Percentiles rank a stretch among this genome's conserved stretches.
These are phyloP conservation scores for Stenolophus ochropezus DNA, from an alignment of 2,888 invertebrate genomes.

Conservation along the genomic window DNA sequence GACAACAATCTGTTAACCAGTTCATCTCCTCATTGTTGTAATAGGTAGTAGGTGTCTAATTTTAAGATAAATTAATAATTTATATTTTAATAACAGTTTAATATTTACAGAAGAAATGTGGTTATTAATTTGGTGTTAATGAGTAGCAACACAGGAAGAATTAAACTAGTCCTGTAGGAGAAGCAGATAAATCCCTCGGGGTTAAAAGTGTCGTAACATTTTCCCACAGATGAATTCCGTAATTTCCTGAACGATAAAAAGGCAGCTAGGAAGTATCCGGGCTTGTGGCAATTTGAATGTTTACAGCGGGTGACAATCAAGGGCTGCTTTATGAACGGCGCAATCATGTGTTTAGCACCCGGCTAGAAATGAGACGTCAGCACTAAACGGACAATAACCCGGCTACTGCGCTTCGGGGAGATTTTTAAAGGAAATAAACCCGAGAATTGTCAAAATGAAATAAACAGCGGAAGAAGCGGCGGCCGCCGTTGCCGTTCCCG, in stretches of 20 bases:
- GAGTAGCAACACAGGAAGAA: neutral
- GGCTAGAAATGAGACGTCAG: conserved; percentile 52
- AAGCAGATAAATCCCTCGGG: neutral
- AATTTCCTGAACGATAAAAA: conserved; percentile 7
- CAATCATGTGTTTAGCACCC: conserved; percentile 51
- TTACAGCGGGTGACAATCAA: conserved; percentile 44
- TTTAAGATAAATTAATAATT: no score
- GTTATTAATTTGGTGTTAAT: no score
- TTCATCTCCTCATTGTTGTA: no score
- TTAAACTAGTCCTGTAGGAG: neutral
- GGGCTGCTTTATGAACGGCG: conserved; percentile 34
- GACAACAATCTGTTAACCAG: no score
- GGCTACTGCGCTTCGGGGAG: conserved; percentile 53
- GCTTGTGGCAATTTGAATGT: conserved; percentile 48
- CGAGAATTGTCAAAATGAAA: conserved; percentile 65
- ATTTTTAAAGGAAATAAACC: conserved; percentile 64
- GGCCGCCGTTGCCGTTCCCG: conserved; percentile 42
- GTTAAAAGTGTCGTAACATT: neutral
- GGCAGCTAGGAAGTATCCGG: neutral
- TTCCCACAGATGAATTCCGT: neutral
- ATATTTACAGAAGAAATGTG: no score
- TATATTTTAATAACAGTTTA: no score
- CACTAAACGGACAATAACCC: conserved; percentile 56
- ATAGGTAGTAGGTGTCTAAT: no score
- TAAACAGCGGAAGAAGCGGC: conserved; percentile 63